Conservation (phyloP, 2,113 vertebrate genomes). For the Chaenocephalus aceratus region DNA sequence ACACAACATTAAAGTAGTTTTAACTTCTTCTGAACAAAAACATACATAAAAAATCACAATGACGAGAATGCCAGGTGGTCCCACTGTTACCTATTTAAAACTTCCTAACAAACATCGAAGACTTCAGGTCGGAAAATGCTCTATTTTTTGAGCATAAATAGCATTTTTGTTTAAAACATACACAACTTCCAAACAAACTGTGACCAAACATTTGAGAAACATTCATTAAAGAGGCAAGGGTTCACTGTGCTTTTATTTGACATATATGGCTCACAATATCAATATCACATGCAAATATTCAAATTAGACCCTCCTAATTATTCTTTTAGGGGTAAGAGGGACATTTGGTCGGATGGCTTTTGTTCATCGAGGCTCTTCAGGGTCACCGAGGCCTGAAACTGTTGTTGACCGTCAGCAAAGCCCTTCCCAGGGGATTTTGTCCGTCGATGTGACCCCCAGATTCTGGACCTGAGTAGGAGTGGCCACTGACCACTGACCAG, state of each 20-base stretch:
- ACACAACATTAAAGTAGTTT: not conserved
- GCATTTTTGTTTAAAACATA: no score
- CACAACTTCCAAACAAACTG: not conserved
- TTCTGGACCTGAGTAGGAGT: constrained; percentile 65
- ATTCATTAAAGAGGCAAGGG: not conserved
- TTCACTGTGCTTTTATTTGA: constrained; percentile 6
- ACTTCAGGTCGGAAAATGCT: not conserved
- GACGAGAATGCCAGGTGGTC: not conserved
- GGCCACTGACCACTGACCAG: constrained; percentile 73
- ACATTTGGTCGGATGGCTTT: constrained; percentile 66
- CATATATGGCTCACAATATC: not conserved
- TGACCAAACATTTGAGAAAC: constrained; percentile 6
- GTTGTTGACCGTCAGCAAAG: constrained; percentile 61
- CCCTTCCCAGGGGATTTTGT: constrained; percentile 70
- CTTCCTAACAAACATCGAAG: not conserved
- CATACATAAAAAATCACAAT: not conserved
- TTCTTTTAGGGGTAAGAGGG: constrained; percentile 37
- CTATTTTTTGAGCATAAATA: not conserved
- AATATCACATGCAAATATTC: constrained; percentile 14
- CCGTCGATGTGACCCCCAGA: constrained; percentile 65
- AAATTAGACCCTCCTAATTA: constrained; percentile 8
- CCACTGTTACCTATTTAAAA: not conserved
- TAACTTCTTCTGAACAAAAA: not conserved
- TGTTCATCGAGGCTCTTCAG: constrained; percentile 57
- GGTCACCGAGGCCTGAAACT: constrained; percentile 60